phyloP scores from a whole-genome alignment of 2,888 invertebrate genomes.

The Notocelia uddmanniana region DNA sequence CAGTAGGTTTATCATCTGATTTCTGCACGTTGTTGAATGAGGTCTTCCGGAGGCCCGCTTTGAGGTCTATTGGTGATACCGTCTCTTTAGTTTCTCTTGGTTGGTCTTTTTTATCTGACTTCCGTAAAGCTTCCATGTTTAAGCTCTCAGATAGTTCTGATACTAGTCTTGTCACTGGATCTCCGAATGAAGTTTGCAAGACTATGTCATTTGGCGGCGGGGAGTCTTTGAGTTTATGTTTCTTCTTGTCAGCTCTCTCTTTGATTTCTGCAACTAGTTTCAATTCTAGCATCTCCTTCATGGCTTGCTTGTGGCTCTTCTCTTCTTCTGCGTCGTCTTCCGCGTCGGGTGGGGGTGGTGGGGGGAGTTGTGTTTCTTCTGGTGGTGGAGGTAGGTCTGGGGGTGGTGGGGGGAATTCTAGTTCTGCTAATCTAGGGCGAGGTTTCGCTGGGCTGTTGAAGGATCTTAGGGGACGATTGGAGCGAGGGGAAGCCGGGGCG shows the following conservation, averaged over 20 bases:
- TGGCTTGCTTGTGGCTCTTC: conserved; percentile 76
- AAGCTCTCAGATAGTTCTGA: conserved; percentile 94
- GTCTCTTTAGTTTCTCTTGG: conserved; percentile 62
- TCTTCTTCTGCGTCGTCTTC: conserved; percentile 68
- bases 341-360: conserved; percentile 80
- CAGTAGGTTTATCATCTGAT: conserved; percentile 73
- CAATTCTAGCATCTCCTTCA: conserved; percentile 93
- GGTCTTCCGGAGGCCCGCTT: conserved; percentile 81
- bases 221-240: conserved; percentile 84
- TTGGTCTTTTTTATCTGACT: conserved; percentile 58
- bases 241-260: conserved; percentile 90
- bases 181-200: conserved; percentile 79
- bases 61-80: conserved; percentile 78
- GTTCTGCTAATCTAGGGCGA: conserved; percentile 91
- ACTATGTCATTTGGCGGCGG: conserved; percentile 68
- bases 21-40: conserved; percentile 61
- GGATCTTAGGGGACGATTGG: conserved; percentile 65
- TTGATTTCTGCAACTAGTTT: conserved; percentile 94
- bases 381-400: conserved; percentile 92
- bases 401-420: conserved; percentile 96
- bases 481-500: conserved; percentile 73
- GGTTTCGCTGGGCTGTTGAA: conserved; percentile 90
- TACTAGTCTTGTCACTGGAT: conserved; percentile 92
- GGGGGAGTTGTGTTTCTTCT: conserved; percentile 84
- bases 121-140: conserved; percentile 87